Evolutionary conservation across 2,113 vertebrate genomes (phyloP), one percentile per base, ranked within the genome.

Genomic region (Colossoma macropomum): DNA sequence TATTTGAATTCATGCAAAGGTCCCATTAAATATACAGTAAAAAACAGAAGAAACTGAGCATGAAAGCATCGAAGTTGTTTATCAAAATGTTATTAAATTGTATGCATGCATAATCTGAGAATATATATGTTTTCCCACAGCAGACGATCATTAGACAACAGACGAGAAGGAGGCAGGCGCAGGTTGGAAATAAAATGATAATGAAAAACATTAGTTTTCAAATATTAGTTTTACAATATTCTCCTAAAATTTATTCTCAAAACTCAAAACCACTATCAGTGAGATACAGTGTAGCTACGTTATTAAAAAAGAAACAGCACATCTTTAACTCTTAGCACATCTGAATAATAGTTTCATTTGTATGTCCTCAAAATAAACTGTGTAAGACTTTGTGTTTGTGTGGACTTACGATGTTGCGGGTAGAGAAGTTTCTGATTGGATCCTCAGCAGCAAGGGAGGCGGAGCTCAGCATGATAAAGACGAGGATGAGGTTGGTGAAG

Each of bases 401-500:
- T n/a, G 4, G 48, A 88, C 98, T 98, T 96, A 99, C 98, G 45
- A 96, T 98, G 90, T 99, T 99, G 87, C 98, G 94, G 89, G 97
- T 96, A 23, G 98, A 99, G 87, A 96, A 95, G 92, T 96, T 99
- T 82, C 98, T 95, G 91, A 99, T 98, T 11, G 98, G 98, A 90
- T 99, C 98, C 91, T 99, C 98, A 0, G 98, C 98, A 7, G 98
- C 98, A 0, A 99, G 95, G 8, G 98, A 99, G 12, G 95, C 97
- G 0, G 97, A 99, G 94, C 98, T 99, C 87, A 99, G 95, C 98
- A 99, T 99, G 94, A 99, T 99, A 95, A 99, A 99, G 79, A 98
- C 96, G 17, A 99, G 95, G 93, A 99, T 99, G 89, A 99, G 96
- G 93, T 98, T 99, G 92, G 98, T 99, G 92, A 99, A 99, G 87